These are phyloP conservation scores for Paelopatides confundens DNA, from an alignment of 53 echinoderm and acorn worm genomes.

Conservation along the genomic window DNA sequence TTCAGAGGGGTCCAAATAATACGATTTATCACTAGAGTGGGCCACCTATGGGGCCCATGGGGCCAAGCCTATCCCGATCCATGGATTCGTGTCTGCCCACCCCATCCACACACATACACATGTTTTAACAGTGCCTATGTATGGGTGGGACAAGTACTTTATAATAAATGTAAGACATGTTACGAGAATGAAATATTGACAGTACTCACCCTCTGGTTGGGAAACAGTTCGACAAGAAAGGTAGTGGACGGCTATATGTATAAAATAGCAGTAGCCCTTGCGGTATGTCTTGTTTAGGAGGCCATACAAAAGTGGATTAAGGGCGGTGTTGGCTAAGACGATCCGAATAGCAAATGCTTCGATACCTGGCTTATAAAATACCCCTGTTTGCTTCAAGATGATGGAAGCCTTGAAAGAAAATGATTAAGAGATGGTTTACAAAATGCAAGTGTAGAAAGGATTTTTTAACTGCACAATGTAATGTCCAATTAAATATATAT, in stretches of 20 bases:
- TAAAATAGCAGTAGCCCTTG: conserved; percentile 58
- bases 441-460: too few species aligned
- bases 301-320: conserved; percentile 69
- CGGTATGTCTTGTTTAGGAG: conserved; percentile 73
- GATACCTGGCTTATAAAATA: conserved; percentile 13
- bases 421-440: not conserved
- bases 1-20: too few species aligned
- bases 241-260: conserved; percentile 40
- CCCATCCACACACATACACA: too few species aligned
- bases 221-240: conserved; percentile 29
- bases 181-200: not conserved
- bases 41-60: too few species aligned
- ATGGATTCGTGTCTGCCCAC: too few species aligned
- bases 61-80: too few species aligned
- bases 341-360: conserved; percentile 64
- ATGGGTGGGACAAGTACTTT: too few species aligned
- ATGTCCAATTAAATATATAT: too few species aligned
- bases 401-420: conserved; percentile 56
- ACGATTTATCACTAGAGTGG: too few species aligned
- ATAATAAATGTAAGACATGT: too few species aligned
- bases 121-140: too few species aligned
- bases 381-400: conserved; percentile 50
- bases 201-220: conserved; percentile 63
- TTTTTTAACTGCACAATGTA: too few species aligned
- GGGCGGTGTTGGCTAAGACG: conserved; percentile 70